Evolutionary conservation across 2,113 vertebrate species (phyloP).

Genomic region (Passer domesticus): DNA sequence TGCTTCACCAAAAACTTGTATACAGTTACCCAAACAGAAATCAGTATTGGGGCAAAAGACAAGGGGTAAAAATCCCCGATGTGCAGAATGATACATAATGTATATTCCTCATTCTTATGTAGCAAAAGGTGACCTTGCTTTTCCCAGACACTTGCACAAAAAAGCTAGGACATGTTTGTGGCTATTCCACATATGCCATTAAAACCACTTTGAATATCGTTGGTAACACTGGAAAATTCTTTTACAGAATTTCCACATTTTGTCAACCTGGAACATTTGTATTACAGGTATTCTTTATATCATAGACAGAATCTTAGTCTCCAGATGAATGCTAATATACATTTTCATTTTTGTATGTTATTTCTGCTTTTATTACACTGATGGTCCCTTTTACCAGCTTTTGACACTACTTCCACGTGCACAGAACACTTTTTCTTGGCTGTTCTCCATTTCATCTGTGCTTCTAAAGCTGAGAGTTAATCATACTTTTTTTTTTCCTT

Average conservation of each 20-base stretch:
- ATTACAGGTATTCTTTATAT: background rate
- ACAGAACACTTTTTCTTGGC: background rate
- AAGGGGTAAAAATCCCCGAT: background rate
- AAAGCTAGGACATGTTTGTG: background rate
- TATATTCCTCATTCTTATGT: background rate
- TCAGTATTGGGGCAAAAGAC: background rate
- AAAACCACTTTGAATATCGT: background rate
- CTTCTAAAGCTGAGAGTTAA: background rate
- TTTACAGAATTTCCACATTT: background rate
- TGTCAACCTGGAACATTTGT: background rate
- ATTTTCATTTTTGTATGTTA: conserved; percentile 1
- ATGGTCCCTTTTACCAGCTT: background rate
- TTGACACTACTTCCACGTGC: background rate
- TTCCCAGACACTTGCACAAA: background rate
- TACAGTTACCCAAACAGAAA: background rate
- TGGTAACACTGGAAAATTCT: background rate
- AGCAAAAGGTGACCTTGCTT: background rate
- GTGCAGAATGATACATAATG: background rate
- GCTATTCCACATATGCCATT: background rate
- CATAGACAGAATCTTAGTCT: background rate
- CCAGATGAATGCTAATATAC: background rate
- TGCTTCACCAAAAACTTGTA: background rate
- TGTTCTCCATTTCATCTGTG: background rate
- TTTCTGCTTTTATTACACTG: conserved; percentile 1
- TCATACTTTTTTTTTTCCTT: background rate